Percentiles rank a stretch among this genome's conserved stretches.
Conservation (phyloP, 2,113 vertebrate genomes). For the Fregetta grallaria region DNA sequence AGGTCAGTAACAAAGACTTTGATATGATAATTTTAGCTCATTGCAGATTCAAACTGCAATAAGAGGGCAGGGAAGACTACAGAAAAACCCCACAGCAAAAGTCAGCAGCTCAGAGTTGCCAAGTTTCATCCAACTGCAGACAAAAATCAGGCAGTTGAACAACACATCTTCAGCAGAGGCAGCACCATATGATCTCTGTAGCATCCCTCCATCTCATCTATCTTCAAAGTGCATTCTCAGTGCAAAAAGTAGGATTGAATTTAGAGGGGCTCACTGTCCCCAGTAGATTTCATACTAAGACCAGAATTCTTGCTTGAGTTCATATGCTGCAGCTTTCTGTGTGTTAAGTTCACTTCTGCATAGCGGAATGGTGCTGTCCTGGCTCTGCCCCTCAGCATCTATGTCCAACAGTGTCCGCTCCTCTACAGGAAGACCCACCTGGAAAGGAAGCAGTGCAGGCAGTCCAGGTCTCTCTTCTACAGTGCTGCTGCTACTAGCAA, state of each 20-base stretch:
- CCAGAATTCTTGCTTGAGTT: constrained; percentile 88
- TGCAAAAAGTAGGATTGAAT: constrained; percentile 78
- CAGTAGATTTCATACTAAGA: constrained; percentile 74
- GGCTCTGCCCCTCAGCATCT: constrained; percentile 89
- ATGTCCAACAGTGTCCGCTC: constrained; percentile 87
- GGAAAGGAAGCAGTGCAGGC: constrained; percentile 80
- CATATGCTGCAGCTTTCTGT: constrained; percentile 81
- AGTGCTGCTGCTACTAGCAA: constrained; percentile 83
- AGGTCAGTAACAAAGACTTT: constrained; percentile 51
- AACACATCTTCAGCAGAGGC: constrained; percentile 45
- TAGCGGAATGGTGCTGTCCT: constrained; percentile 89
- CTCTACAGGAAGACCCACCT: constrained; percentile 66
- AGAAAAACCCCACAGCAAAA: constrained; percentile 57
- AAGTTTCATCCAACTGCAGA: constrained; percentile 47
- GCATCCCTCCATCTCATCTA: constrained; percentile 67
- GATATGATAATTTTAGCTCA: constrained; percentile 53
- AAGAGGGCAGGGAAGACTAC: constrained; percentile 60
- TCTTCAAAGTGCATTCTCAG: constrained; percentile 87
- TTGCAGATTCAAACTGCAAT: constrained; percentile 53
- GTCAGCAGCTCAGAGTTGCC: constrained; percentile 52
- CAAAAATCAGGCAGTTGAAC: constrained; percentile 28
- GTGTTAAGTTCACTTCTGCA: constrained; percentile 84
- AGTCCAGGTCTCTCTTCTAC: constrained; percentile 80
- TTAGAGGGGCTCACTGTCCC: constrained; percentile 43
- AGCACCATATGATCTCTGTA: constrained; percentile 63